Evolutionary conservation across 1,140 invertebrate genomes (phyloP).

Genomic region (Cryptotermes secundus): DNA sequence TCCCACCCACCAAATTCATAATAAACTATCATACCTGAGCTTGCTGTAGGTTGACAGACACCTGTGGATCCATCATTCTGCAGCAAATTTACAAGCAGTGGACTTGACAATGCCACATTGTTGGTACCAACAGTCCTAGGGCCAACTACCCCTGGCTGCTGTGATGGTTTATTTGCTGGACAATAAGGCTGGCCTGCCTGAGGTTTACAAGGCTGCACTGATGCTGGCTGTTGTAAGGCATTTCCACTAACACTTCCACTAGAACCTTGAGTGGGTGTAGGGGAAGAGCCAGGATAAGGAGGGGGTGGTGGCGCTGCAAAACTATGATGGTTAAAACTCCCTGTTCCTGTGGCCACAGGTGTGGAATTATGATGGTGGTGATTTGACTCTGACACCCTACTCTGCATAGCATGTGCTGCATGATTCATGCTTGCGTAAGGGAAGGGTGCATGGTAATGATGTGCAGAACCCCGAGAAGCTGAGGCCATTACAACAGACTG

Average conservation of each 20-base stretch:
- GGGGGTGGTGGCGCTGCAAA: constrained; percentile 46
- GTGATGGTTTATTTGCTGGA: constrained; percentile 5
- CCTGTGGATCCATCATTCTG: constrained; percentile 69
- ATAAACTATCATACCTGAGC: neutral
- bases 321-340: constrained; percentile 27
- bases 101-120: constrained; percentile 75
- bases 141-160: neutral
- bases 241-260: constrained; percentile 11
- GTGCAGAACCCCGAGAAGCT: constrained; percentile 37
- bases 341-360: neutral
- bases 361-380: constrained; percentile 32
- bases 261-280: constrained; percentile 14
- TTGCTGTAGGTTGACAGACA: neutral
- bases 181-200: constrained; percentile 23
- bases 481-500: constrained; percentile 37
- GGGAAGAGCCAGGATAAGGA: constrained; percentile 50
- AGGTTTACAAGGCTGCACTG: constrained; percentile 25
- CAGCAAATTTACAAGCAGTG: constrained; percentile 86
- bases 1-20: too few species aligned
- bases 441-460: constrained; percentile 62
- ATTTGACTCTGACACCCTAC: constrained; percentile 39
- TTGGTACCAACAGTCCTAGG: constrained; percentile 28
- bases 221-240: constrained; percentile 31
- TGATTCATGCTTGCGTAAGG: constrained; percentile 90
- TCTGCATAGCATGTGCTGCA: constrained; percentile 53